A percentile compares a stretch with the other conserved stretches of the same genome.
Conservation (phyloP, 2,113 vertebrate species). For the Chionomys nivalis region DNA sequence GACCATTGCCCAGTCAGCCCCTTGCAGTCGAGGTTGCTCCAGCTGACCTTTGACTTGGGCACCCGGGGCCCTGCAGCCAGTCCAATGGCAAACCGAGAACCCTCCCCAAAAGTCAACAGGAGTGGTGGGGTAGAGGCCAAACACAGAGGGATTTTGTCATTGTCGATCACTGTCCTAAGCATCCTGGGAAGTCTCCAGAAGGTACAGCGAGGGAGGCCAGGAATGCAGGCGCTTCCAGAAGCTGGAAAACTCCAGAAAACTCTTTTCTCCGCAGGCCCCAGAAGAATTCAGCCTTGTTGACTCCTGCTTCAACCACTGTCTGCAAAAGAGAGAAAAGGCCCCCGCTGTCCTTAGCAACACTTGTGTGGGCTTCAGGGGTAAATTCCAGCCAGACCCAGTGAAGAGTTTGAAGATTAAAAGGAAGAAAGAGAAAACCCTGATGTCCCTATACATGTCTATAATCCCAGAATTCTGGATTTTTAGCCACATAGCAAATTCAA, state of each 20-base stretch:
- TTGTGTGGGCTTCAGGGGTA: neutral
- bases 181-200: neutral
- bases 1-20: neutral
- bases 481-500: neutral
- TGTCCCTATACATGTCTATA: neutral
- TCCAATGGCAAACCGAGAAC: neutral
- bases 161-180: neutral
- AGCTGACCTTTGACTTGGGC: neutral
- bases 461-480: neutral
- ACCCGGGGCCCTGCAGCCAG: rapidly evolving
- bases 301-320: neutral
- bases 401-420: neutral
- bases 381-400: neutral
- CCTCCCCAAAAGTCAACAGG: neutral
- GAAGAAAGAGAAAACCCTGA: neutral
- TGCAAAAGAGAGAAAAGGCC: neutral
- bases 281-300: neutral
- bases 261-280: neutral
- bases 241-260: neutral
- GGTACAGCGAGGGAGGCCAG: neutral
- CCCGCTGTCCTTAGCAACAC: neutral
- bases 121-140: neutral
- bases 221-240: neutral
- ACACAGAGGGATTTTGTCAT: neutral
- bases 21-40: neutral